Evolutionary conservation across 2,113 vertebrate species (phyloP).

Genomic region (Corvus cornix): DNA sequence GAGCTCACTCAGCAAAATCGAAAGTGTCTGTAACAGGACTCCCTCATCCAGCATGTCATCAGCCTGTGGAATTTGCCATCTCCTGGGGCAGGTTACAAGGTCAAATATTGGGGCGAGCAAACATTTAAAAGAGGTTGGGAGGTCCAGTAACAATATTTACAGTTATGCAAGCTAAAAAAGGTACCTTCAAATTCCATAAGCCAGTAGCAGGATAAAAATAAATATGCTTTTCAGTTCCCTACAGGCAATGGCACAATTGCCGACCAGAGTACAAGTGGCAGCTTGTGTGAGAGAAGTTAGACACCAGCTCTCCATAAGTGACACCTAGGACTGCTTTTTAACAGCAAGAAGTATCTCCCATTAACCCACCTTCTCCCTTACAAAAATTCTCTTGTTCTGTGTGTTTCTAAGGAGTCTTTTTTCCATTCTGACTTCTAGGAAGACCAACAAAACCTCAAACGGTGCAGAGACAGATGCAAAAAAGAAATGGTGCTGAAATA

Average conservation of each 20-base stretch:
- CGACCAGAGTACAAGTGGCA: not conserved
- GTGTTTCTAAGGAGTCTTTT: not conserved
- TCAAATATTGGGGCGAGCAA: slow-evolving; percentile 1
- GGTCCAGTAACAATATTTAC: slow-evolving; percentile 47
- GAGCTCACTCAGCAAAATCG: not conserved
- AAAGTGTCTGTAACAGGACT: not conserved
- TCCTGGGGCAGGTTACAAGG: slow-evolving; percentile 9
- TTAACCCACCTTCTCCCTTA: not conserved
- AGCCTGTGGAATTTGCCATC: slow-evolving; percentile 32
- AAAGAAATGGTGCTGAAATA: not conserved
- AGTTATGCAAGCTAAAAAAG: slow-evolving; percentile 31
- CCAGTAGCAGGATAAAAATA: slow-evolving; percentile 44
- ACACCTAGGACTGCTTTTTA: not conserved
- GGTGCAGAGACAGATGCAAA: not conserved
- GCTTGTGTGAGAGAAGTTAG: not conserved
- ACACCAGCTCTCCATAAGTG: not conserved
- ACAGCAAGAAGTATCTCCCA: not conserved
- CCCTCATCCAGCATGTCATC: not conserved
- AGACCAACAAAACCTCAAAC: slow-evolving; percentile 11
- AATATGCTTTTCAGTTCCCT: not conserved
- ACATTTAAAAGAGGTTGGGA: not conserved
- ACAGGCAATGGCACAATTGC: not conserved
- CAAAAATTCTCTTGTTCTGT: not conserved
- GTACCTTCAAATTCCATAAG: slow-evolving; percentile 15
- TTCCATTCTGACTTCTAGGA: slow-evolving; percentile 26